A percentile compares a stretch with the other conserved stretches of the same genome.
These are phyloP conservation scores for Xanthia togata DNA, from an alignment of 2,888 invertebrate species.

Conservation along the genomic window DNA sequence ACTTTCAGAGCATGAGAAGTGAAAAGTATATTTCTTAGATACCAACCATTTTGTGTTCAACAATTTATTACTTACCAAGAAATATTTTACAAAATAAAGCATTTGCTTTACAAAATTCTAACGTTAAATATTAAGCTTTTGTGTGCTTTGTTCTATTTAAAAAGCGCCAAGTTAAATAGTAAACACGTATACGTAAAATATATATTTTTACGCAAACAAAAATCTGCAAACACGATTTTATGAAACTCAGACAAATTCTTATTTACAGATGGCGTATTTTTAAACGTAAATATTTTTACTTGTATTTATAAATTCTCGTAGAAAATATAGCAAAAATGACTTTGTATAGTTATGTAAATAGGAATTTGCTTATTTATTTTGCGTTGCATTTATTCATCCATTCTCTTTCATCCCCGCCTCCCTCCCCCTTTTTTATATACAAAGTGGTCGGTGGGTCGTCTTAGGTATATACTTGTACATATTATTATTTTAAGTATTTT, in stretches of 20 bases:
- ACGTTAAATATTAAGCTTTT: slow-evolving; percentile 6
- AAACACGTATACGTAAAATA: slow-evolving; percentile 18
- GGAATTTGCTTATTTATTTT: background rate
- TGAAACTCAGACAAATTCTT: slow-evolving; percentile 15
- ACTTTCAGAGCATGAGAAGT: too few relatives aligned
- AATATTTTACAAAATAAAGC: slow-evolving; percentile 9
- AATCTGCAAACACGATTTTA: slow-evolving; percentile 15
- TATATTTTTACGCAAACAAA: slow-evolving; percentile 16
- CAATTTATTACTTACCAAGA: background rate
- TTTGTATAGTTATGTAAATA: background rate
- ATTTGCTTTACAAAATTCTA: slow-evolving; percentile 10
- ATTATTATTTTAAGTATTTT: too few relatives aligned
- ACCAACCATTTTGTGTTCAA: background rate
- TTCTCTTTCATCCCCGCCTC: background rate
- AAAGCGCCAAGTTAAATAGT: slow-evolving; percentile 29
- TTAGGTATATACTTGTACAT: too few relatives aligned
- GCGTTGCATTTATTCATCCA: background rate
- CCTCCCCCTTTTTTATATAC: too few relatives aligned
- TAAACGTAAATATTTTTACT: slow-evolving; percentile 2
- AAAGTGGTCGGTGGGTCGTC: too few relatives aligned
- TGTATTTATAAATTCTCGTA: background rate
- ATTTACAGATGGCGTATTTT: slow-evolving; percentile 18
- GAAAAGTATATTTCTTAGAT: background rate
- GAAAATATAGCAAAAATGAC: background rate
- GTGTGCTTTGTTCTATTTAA: slow-evolving; percentile 29